phyloP scores from a whole-genome alignment of 2,888 invertebrate species.

The Sacculina carcini region DNA sequence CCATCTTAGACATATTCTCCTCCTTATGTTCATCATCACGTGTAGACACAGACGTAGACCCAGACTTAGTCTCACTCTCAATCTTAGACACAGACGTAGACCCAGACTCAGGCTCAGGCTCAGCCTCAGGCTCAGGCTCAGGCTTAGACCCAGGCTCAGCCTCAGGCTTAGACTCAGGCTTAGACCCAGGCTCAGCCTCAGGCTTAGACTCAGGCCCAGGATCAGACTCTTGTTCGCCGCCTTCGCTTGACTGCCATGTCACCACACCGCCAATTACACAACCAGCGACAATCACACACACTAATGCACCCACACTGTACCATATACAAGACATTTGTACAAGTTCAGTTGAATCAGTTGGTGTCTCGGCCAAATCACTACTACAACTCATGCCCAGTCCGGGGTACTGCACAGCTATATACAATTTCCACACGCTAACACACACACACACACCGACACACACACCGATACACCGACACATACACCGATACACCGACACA shows the following conservation, averaged over 20 bases:
- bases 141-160: neutral
- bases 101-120: neutral
- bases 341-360: too few species aligned
- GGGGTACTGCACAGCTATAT: too few species aligned
- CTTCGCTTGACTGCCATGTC: neutral
- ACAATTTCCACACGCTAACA: too few species aligned
- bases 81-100: neutral
- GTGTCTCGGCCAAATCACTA: too few species aligned
- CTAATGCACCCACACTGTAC: too few species aligned
- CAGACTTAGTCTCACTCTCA: neutral
- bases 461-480: too few species aligned
- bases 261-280: neutral
- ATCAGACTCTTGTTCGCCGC: neutral
- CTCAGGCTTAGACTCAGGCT: too few species aligned
- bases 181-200: neutral
- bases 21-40: neutral
- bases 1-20: neutral
- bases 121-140: neutral
- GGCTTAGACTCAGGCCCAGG: neutral
- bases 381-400: too few species aligned
- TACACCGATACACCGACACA: too few species aligned
- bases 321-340: too few species aligned
- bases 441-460: too few species aligned
- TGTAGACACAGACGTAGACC: neutral
- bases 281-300: too few species aligned